Percentiles rank a stretch among this genome's conserved stretches.
Evolutionary conservation across 2,797 vertebrate genomes (phyloP).

Genomic region (Nyctibius grandis): DNA sequence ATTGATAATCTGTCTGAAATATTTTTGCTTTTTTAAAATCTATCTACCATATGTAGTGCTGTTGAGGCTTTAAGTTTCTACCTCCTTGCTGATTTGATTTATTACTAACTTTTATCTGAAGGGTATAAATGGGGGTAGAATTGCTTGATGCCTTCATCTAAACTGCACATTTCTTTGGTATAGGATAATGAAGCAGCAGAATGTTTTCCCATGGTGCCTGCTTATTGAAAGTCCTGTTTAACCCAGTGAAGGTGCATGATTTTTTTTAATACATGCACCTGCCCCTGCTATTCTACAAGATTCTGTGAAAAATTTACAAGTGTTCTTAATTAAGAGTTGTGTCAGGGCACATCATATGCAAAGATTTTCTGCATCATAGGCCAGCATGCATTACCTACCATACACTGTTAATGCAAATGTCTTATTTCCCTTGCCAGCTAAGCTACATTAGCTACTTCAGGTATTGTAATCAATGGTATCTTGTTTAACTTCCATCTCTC

Average conservation of each 20-base stretch:
- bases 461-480: neutral
- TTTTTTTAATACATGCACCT: neutral
- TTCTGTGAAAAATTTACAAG: neutral
- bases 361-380: neutral
- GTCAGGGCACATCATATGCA: neutral
- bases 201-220: neutral
- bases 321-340: neutral
- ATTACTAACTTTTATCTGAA: neutral
- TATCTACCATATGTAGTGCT: neutral
- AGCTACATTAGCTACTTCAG: neutral
- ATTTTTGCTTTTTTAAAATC: neutral
- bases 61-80: neutral
- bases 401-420: neutral
- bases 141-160: neutral
- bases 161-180: neutral
- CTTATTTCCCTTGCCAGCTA: neutral
- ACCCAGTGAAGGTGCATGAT: neutral
- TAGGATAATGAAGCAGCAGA: neutral
- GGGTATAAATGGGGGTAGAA: neutral
- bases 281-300: neutral
- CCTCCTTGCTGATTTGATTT: neutral
- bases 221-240: neutral
- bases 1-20: slow-evolving; percentile 11
- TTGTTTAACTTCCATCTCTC: neutral
- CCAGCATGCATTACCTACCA: neutral